A percentile compares a stretch with the other conserved stretches of the same genome.
These are phyloP conservation scores for Neosilurus mollespiculum DNA, from an alignment of 2,797 vertebrate species.

Conservation along the genomic window DNA sequence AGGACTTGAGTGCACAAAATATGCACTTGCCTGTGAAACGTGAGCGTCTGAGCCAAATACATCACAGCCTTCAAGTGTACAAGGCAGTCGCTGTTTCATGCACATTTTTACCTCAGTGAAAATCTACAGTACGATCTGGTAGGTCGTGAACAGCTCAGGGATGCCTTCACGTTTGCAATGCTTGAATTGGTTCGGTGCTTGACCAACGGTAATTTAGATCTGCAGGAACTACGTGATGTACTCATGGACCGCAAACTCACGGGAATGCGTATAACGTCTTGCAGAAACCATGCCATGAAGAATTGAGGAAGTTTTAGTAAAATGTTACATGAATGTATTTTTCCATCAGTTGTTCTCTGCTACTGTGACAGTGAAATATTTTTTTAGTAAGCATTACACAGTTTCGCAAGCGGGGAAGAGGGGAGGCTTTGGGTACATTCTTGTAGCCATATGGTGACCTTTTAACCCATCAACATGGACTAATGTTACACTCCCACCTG, in stretches of 20 bases:
- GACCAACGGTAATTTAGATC: too few species aligned
- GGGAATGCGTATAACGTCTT: neutral
- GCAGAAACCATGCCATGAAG: neutral
- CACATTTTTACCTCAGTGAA: too few species aligned
- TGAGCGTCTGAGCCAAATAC: too few species aligned
- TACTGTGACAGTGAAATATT: neutral
- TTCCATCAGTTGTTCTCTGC: neutral
- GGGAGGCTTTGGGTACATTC: neutral
- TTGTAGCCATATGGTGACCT: constrained; percentile 5
- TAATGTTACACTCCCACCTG: constrained; percentile 8
- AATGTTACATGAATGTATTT: neutral
- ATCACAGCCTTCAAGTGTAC: too few species aligned
- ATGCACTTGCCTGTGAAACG: too few species aligned
- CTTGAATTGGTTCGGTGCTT: too few species aligned
- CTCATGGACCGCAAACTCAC: neutral
- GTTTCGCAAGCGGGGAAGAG: neutral
- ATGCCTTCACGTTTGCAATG: too few species aligned
- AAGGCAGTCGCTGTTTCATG: too few species aligned
- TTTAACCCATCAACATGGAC: neutral
- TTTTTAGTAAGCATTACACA: neutral
- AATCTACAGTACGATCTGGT: too few species aligned
- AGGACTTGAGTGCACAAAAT: too few species aligned
- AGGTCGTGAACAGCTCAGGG: too few species aligned
- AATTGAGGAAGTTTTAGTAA: too few species aligned
- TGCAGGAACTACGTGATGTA: neutral